Conservation (phyloP, 2,888 invertebrate species). For the Linnaemya vulpina region DNA sequence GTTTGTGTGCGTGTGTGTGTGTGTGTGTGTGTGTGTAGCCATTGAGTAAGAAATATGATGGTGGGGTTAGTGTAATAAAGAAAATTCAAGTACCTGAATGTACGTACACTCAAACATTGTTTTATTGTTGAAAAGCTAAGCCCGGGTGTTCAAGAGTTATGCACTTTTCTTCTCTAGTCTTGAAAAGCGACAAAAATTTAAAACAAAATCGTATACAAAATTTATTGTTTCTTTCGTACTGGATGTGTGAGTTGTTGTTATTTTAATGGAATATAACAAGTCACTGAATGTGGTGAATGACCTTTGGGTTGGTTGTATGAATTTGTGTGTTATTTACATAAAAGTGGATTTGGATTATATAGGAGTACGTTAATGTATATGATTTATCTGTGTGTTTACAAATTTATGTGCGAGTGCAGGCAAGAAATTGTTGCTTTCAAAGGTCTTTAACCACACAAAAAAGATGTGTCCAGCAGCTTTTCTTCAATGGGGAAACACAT, state of each 20-base stretch:
- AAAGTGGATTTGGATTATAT: neutral
- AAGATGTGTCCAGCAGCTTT: too few relatives aligned
- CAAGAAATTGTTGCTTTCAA: too few relatives aligned
- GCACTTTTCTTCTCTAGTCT: neutral
- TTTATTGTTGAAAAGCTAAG: conserved; percentile 11
- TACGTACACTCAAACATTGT: neutral
- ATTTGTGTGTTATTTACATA: conserved; percentile 27
- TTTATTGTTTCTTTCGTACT: neutral
- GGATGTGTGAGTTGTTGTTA: conserved; percentile 5
- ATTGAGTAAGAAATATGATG: conserved; percentile 28
- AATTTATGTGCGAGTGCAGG: too few relatives aligned
- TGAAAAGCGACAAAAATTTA: conserved; percentile 6
- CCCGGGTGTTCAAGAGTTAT: neutral
- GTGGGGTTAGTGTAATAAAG: conserved; percentile 39
- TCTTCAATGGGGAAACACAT: too few relatives aligned
- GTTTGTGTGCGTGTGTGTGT: conserved; percentile 20
- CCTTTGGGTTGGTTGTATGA: conserved; percentile 15
- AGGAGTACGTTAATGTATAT: neutral
- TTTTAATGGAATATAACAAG: conserved; percentile 28
- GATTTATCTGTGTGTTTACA: too few relatives aligned
- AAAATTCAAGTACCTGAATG: conserved; percentile 44
- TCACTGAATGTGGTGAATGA: conserved; percentile 52
- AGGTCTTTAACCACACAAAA: too few relatives aligned
- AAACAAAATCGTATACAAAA: conserved; percentile 21
- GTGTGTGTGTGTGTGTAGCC: conserved; percentile 12